Evolutionary conservation across 2,888 invertebrate species (phyloP), one percentile per base, ranked within the genome.

Genomic region (Meteorus colon): DNA sequence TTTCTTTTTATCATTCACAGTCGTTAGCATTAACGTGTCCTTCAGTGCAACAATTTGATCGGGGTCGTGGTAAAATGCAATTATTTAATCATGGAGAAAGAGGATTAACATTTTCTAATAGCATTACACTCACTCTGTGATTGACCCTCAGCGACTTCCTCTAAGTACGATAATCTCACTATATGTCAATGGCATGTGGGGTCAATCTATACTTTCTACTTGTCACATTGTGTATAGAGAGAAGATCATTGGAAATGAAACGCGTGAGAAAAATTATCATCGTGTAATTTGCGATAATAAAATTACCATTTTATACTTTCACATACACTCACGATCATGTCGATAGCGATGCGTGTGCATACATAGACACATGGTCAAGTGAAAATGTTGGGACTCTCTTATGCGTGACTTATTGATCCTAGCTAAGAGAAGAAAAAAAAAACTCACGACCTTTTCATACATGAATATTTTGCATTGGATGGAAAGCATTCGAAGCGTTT

Each of bases 201-300:
- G 86, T 86, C 87, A 87, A 85, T 86, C 82, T 29, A 29, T 83
- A 84, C 87, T 87, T 87, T 87, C 87, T 87, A 87, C 83, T 83
- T 84, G 84, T 82, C 83, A 83, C 84, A 85, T 85, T 85, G 83
- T 79, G 78, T 76, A 24, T 55, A 55, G 67, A 74, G 71, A 66
- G 41, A 73, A 77, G 77, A 79, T 73, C 60, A 65, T 63, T 51
- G 27, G 29, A 62, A 63, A 63, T 63, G 37, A 48, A 63, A 68
- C 31, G 12, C 27, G 31, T 19, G 51, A 51, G 19, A 59, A 60
- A 19, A 68, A 74, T 59, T 8, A 59, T 45, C 34, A 67, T 34
- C 12, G 24, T 70, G 16, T 10, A 48, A 12, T 70, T 69, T 63
- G 70, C 63, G 70, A 70, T 65, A 48, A 31, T 63, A 65, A 59